These are phyloP conservation scores for Actinia tenebrosa DNA, from an alignment of 64 coral and sea anemone genomes.

Conservation along the genomic window DNA sequence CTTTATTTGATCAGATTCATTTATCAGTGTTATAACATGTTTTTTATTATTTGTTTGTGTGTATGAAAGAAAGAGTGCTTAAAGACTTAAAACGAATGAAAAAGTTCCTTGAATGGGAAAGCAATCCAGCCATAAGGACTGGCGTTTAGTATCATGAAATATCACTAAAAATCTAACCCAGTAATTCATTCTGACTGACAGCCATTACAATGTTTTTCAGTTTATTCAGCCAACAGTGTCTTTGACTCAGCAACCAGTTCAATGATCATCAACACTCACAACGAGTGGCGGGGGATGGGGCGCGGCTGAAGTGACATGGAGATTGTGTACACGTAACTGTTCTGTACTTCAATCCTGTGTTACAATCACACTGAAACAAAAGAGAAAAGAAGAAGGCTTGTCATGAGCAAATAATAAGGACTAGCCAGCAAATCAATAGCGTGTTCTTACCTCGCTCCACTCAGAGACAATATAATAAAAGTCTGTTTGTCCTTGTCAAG, in stretches of 20 bases:
- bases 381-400: neutral
- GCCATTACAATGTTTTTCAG: neutral
- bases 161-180: too few relatives aligned
- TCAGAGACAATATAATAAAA: neutral
- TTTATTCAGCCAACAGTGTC: neutral
- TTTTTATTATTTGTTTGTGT: too few relatives aligned
- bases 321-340: slow-evolving; percentile 5
- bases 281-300: neutral
- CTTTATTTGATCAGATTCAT: too few relatives aligned
- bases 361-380: slow-evolving; percentile 20
- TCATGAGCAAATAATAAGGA: too few relatives aligned
- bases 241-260: neutral
- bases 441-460: neutral
- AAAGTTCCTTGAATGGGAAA: too few relatives aligned
- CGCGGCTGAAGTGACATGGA: slow-evolving; percentile 15
- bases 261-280: neutral
- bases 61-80: too few relatives aligned
- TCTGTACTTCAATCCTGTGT: neutral
- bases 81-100: too few relatives aligned
- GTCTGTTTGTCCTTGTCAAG: neutral
- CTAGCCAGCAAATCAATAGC: too few relatives aligned
- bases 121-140: too few relatives aligned
- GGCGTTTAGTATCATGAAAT: too few relatives aligned
- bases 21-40: too few relatives aligned
- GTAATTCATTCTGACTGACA: too few relatives aligned